Evolutionary conservation across 2,888 invertebrate genomes (phyloP).

Genomic region (Plebejus anna): DNA sequence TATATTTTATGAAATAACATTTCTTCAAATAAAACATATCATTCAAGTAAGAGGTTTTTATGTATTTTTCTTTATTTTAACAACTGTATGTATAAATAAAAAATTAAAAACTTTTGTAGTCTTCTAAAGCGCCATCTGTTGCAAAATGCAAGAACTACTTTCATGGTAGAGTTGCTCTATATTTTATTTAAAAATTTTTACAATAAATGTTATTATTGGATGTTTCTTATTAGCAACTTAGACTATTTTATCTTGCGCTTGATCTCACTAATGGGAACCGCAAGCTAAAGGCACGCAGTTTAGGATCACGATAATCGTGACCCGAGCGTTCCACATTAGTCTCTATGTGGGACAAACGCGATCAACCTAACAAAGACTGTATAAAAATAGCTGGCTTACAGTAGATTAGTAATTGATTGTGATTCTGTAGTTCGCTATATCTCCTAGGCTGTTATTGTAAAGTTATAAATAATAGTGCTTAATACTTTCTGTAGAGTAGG

Average conservation of each 20-base stretch:
- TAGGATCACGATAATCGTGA: slow-evolving; percentile 33
- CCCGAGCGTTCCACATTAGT: slow-evolving; percentile 30
- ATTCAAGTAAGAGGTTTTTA: background rate
- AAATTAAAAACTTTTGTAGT: background rate
- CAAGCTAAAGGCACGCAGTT: slow-evolving; percentile 24
- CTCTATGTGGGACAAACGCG: slow-evolving; percentile 6
- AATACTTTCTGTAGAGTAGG: background rate
- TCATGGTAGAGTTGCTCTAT: background rate
- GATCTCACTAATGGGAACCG: slow-evolving; percentile 29
- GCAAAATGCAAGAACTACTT: background rate
- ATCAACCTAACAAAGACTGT: slow-evolving; percentile 9
- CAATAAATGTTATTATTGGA: background rate
- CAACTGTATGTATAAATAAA: background rate
- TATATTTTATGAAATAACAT: background rate
- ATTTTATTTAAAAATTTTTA: background rate
- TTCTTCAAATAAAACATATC: background rate
- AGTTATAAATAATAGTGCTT: background rate
- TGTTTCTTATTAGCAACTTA: background rate
- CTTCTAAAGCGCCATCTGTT: background rate
- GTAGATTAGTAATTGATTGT: background rate
- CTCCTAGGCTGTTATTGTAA: too few relatives aligned
- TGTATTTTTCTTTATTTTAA: background rate
- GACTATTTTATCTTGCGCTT: background rate
- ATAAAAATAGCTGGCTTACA: background rate
- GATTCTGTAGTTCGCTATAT: too few relatives aligned